Evolutionary conservation across 2,113 vertebrate genomes (phyloP).

Genomic region (Spea bombifrons): DNA sequence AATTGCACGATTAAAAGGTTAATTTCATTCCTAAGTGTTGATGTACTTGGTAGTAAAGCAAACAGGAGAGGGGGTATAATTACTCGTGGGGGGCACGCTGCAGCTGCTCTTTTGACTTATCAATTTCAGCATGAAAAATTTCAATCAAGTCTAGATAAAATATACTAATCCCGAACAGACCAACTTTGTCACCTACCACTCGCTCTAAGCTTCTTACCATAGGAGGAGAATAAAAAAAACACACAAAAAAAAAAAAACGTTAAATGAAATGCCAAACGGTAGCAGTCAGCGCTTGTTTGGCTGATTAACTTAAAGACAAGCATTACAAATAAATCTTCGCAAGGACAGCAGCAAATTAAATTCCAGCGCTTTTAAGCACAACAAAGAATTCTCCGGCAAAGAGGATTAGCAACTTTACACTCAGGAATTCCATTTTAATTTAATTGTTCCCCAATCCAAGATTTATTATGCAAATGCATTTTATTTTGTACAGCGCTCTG

Average conservation of each 20-base stretch:
- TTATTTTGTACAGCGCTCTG: slow-evolving; percentile 66
- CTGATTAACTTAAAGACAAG: slow-evolving; percentile 81
- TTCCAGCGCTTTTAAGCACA: slow-evolving; percentile 73
- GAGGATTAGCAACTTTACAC: slow-evolving; percentile 82
- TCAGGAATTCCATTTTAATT: slow-evolving; percentile 77
- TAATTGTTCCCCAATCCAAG: slow-evolving; percentile 74
- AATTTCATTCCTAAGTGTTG: too few species aligned
- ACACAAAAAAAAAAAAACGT: slow-evolving; percentile 50
- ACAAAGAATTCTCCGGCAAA: slow-evolving; percentile 77
- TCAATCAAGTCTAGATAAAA: slow-evolving; percentile 73
- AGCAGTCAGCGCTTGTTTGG: slow-evolving; percentile 73
- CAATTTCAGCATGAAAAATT: slow-evolving; percentile 71
- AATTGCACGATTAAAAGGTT: too few species aligned
- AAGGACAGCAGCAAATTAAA: slow-evolving; percentile 76
- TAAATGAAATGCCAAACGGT: slow-evolving; percentile 76
- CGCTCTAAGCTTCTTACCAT: slow-evolving; percentile 76
- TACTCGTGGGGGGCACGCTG: slow-evolving; percentile 41
- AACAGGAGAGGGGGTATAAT: too few species aligned
- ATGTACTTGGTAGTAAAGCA: too few species aligned
- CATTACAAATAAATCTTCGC: slow-evolving; percentile 77
- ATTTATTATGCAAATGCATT: slow-evolving; percentile 78
- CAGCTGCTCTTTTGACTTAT: slow-evolving; percentile 64
- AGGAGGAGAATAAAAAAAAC: slow-evolving; percentile 55
- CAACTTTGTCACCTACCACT: slow-evolving; percentile 77
- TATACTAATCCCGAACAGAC: slow-evolving; percentile 71